A percentile compares a stretch with the other conserved stretches of the same genome.
These are phyloP conservation scores for Morpho achilles DNA, from an alignment of 2,888 invertebrate species.

Conservation along the genomic window DNA sequence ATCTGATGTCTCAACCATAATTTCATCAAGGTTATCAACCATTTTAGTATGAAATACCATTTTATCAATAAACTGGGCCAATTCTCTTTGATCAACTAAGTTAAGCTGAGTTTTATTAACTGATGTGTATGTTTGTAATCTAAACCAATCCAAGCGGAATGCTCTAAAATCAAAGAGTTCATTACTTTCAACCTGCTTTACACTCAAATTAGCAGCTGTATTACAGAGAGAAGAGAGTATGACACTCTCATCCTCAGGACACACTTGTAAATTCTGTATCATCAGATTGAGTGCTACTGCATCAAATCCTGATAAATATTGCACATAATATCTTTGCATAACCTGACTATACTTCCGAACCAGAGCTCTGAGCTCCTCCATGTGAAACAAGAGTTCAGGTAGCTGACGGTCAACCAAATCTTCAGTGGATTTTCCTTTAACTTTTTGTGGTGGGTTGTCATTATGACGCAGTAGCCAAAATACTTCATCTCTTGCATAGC, in stretches of 20 bases:
- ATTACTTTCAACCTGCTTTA: constrained; percentile 98
- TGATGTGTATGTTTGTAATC: constrained; percentile 96
- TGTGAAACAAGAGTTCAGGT: constrained; percentile 97
- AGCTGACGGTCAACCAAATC: constrained; percentile 97
- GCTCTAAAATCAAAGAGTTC: constrained; percentile 97
- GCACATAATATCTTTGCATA: constrained; percentile 98
- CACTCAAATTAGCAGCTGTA: constrained; percentile 89
- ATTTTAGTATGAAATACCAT: constrained; percentile 98
- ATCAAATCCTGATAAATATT: constrained; percentile 97
- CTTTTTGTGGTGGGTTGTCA: constrained; percentile 95
- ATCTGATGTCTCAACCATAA: constrained; percentile 97
- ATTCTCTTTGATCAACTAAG: constrained; percentile 89
- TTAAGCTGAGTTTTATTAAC: constrained; percentile 88
- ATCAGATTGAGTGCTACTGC: constrained; percentile 93
- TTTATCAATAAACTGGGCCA: constrained; percentile 96
- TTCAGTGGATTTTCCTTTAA: constrained; percentile 92
- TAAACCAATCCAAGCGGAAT: constrained; percentile 97
- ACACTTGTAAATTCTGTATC: constrained; percentile 89
- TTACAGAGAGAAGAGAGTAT: constrained; percentile 96
- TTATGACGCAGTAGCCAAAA: constrained; percentile 97
- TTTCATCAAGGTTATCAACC: constrained; percentile 98
- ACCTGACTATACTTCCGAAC: constrained; percentile 98
- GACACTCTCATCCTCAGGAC: constrained; percentile 96
- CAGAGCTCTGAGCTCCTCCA: constrained; percentile 96
- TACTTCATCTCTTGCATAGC: constrained; percentile 97